These are phyloP conservation scores for Periparus ater DNA, from an alignment of 2,797 vertebrate species.

Conservation along the genomic window DNA sequence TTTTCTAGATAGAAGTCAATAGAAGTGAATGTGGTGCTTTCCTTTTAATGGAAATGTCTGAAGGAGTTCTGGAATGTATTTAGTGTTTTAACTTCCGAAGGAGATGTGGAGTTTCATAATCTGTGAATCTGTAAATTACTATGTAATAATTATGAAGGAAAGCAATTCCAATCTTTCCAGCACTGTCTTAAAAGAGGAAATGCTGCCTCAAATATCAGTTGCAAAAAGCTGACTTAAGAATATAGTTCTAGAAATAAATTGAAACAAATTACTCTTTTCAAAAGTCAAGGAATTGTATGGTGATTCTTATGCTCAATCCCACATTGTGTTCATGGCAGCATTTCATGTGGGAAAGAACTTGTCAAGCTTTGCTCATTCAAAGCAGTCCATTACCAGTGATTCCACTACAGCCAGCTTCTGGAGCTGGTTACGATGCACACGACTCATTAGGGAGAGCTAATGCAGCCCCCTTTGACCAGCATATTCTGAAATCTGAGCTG, in stretches of 20 bases:
- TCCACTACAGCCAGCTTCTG: neutral
- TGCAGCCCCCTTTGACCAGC: neutral
- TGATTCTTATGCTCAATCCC: neutral
- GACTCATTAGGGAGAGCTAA: neutral
- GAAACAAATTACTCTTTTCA: neutral
- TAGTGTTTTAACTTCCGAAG: neutral
- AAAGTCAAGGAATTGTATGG: neutral
- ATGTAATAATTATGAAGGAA: neutral
- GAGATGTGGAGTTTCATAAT: neutral
- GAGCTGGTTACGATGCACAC: fast-evolving
- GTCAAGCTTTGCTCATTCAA: neutral
- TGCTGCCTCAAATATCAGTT: neutral
- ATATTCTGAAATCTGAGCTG: neutral
- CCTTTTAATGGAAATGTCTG: neutral
- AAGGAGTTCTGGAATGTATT: neutral
- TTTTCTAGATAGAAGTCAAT: neutral
- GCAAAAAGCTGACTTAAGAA: neutral
- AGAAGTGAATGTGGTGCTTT: neutral
- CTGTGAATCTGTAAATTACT: neutral
- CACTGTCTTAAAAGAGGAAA: neutral
- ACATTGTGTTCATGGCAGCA: neutral
- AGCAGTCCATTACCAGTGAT: neutral
- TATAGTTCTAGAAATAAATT: neutral
- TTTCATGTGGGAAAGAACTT: neutral
- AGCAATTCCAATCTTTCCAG: neutral